Evolutionary conservation across 1,140 invertebrate genomes (phyloP).

Genomic region (Macrobrachium nipponense): DNA sequence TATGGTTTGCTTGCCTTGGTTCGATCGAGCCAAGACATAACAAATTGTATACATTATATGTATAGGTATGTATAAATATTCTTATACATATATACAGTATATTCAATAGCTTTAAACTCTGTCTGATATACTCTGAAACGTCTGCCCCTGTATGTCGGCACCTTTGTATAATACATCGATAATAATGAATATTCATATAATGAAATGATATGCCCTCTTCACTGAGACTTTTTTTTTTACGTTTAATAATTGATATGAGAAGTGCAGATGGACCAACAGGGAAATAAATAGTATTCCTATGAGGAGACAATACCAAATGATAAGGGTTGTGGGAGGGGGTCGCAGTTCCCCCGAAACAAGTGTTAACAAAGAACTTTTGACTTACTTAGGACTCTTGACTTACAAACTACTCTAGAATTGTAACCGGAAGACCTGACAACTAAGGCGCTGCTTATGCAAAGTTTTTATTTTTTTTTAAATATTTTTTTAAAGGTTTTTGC

Average conservation of each 20-base stretch:
- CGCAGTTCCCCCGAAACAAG: too few relatives aligned
- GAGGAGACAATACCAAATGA: background rate
- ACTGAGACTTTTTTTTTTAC: conserved; percentile 10
- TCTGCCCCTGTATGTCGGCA: conserved; percentile 4
- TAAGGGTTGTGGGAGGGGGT: background rate
- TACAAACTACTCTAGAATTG: too few relatives aligned
- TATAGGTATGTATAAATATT: background rate
- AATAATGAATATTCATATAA: conserved; percentile 2
- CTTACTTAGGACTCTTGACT: too few relatives aligned
- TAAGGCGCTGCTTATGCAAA: too few relatives aligned
- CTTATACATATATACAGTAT: background rate
- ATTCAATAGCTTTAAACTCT: conserved; percentile 1
- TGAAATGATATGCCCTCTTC: conserved; percentile 35
- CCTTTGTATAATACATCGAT: background rate
- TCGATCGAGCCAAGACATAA: too few relatives aligned
- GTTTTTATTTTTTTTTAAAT: too few relatives aligned
- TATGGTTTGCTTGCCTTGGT: too few relatives aligned
- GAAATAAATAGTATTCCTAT: conserved; percentile 1
- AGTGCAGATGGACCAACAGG: background rate
- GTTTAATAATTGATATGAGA: conserved; percentile 32
- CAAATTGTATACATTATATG: too few relatives aligned
- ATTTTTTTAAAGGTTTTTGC: too few relatives aligned
- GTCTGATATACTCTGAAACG: background rate
- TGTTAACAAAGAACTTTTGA: too few relatives aligned
- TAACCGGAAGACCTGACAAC: too few relatives aligned